phyloP scores from a whole-genome alignment of 2,888 invertebrate species.

The Mythimna impura region DNA sequence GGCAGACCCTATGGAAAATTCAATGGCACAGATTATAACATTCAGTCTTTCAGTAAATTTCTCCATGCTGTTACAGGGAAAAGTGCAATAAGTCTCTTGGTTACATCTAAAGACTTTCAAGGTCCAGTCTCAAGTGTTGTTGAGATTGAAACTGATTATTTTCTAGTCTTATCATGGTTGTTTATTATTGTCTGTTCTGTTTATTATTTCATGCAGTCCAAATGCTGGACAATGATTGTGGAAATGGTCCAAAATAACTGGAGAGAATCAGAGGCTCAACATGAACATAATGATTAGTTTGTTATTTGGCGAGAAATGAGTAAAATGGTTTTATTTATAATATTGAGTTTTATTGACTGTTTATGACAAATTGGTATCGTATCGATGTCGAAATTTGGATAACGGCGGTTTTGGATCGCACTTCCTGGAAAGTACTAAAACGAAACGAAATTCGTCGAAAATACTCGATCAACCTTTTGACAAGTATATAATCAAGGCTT shows the following conservation, averaged over 20 bases:
- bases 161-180: slow-evolving; percentile 95
- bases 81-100: slow-evolving; percentile 91
- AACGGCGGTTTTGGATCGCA: no score
- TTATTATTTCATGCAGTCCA: slow-evolving; percentile 94
- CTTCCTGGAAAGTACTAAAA: no score
- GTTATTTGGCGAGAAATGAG: slow-evolving; percentile 43
- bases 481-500: no score
- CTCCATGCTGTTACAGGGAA: slow-evolving; percentile 94
- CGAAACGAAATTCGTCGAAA: no score
- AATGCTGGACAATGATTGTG: slow-evolving; percentile 94
- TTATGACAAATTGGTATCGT: background rate
- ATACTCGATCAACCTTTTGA: no score
- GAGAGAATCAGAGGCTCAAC: slow-evolving; percentile 96
- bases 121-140: slow-evolving; percentile 96
- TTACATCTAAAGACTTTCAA: slow-evolving; percentile 94
- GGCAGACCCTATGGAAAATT: slow-evolving; percentile 96
- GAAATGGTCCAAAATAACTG: slow-evolving; percentile 96
- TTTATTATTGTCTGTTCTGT: slow-evolving; percentile 94
- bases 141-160: slow-evolving; percentile 94
- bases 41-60: slow-evolving; percentile 95
- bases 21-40: slow-evolving; percentile 95
- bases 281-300: slow-evolving; percentile 93
- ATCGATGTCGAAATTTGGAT: no score
- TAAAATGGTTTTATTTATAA: slow-evolving; percentile 33
- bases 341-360: slow-evolving; percentile 12